Percentiles rank a stretch among this genome's conserved stretches.
These are phyloP conservation scores for Pithys albifrons DNA, from an alignment of 2,113 vertebrate genomes.

Conservation along the genomic window DNA sequence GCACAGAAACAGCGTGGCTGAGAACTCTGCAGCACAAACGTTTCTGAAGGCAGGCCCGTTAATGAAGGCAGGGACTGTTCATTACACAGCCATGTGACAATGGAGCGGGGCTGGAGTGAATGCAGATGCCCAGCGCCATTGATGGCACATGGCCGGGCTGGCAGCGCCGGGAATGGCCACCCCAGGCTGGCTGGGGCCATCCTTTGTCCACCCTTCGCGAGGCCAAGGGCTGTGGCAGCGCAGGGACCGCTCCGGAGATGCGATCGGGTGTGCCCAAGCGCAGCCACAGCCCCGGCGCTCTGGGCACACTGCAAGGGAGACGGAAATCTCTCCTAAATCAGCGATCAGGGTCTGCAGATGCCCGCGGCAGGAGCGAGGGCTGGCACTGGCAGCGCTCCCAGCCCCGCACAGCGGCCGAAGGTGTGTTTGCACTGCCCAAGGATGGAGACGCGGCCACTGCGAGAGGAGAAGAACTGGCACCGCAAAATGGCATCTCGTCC, in stretches of 20 bases:
- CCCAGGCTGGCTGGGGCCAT: neutral
- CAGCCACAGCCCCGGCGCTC: neutral
- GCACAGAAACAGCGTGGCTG: rapidly evolving
- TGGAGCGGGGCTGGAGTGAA: neutral
- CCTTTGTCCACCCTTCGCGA: neutral
- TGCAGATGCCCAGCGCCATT: slow-evolving; percentile 18
- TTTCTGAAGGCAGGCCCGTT: neutral
- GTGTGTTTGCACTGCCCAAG: rapidly evolving
- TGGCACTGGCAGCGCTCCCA: rapidly evolving
- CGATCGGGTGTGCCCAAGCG: neutral
- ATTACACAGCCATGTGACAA: neutral
- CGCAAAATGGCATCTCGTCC: neutral
- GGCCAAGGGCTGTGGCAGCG: neutral
- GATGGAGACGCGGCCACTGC: rapidly evolving
- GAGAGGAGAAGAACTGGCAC: neutral
- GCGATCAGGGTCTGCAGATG: neutral
- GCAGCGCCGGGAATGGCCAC: neutral
- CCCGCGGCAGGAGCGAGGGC: neutral
- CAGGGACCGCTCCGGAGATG: slow-evolving; percentile 24
- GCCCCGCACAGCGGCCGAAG: rapidly evolving
- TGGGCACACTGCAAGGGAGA: rapidly evolving
- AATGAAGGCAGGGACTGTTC: slow-evolving; percentile 8
- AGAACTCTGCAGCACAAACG: neutral
- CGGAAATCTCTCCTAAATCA: rapidly evolving
- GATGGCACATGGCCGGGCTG: neutral